phyloP scores from a whole-genome alignment of 2,113 vertebrate species.

The Zapus hudsonius region DNA sequence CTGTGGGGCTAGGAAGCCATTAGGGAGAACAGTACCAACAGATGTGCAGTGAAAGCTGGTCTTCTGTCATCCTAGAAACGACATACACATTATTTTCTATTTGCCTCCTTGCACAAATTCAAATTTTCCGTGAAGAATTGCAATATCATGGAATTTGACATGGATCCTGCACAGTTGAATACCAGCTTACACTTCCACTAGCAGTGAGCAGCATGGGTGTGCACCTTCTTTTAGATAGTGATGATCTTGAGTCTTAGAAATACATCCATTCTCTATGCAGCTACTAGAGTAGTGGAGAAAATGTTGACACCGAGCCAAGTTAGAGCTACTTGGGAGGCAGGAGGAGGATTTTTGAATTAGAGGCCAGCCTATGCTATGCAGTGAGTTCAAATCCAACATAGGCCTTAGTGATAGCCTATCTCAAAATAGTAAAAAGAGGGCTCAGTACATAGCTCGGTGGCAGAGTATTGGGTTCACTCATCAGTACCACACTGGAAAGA shows the following conservation, averaged over 20 bases:
- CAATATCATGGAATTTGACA: background rate
- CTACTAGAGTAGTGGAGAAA: constrained; percentile 22
- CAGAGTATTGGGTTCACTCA: too few relatives aligned
- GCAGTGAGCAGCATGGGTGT: background rate
- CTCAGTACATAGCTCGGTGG: too few relatives aligned
- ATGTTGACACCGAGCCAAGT: too few relatives aligned
- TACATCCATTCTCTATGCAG: background rate
- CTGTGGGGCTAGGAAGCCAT: background rate
- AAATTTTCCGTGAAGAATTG: constrained; percentile 8
- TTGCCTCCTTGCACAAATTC: constrained; percentile 21
- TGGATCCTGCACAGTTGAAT: constrained; percentile 2
- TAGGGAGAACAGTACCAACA: background rate
- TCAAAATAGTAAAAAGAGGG: too few relatives aligned
- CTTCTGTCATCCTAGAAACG: background rate
- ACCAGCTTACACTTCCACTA: background rate
- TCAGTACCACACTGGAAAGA: too few relatives aligned
- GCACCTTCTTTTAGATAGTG: constrained; percentile 25
- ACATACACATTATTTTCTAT: background rate
- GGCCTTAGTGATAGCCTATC: too few relatives aligned
- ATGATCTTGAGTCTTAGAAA: constrained; percentile 19
- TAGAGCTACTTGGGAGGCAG: too few relatives aligned
- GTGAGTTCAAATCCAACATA: too few relatives aligned
- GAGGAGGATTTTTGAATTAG: too few relatives aligned
- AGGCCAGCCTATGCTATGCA: too few relatives aligned
- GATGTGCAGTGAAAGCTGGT: background rate